Percentiles rank a stretch among this genome's conserved stretches.
Evolutionary conservation across 2,797 vertebrate species (phyloP).

Genomic region (Macropodus opercularis): DNA sequence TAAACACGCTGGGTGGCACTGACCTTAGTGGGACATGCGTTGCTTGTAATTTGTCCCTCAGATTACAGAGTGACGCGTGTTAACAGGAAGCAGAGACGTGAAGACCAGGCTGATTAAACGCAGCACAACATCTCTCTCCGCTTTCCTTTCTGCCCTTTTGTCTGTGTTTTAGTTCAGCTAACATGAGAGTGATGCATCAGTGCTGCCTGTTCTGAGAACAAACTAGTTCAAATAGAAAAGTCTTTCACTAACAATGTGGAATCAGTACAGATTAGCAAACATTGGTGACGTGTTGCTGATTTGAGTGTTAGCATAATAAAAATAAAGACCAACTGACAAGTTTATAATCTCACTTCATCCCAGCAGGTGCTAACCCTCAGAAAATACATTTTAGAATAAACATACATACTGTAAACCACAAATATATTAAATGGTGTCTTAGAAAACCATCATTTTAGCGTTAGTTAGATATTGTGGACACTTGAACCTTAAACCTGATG

Average conservation of each 20-base stretch:
- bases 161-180: conserved; percentile 44
- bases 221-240: conserved; percentile 13
- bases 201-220: conserved; percentile 29
- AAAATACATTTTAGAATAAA: too few species aligned
- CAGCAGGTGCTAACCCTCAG: too few species aligned
- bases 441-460: too few species aligned
- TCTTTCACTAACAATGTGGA: conserved; percentile 13
- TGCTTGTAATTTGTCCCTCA: conserved; percentile 69
- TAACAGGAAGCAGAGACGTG: conserved; percentile 54
- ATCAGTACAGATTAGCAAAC: too few species aligned
- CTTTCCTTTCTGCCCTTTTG: conserved; percentile 48
- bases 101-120: conserved; percentile 48
- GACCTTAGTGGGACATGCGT: conserved; percentile 38
- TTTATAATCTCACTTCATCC: too few species aligned
- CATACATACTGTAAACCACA: too few species aligned
- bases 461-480: not conserved
- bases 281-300: too few species aligned
- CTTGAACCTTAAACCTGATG: too few species aligned
- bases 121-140: conserved; percentile 25
- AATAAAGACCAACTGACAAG: too few species aligned
- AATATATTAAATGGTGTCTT: too few species aligned
- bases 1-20: conserved; percentile 59
- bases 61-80: conserved; percentile 66
- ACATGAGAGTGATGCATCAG: conserved; percentile 63
- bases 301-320: too few species aligned